These are phyloP conservation scores for Dynastes grantii DNA, from an alignment of 2,888 invertebrate genomes.

Conservation along the genomic window DNA sequence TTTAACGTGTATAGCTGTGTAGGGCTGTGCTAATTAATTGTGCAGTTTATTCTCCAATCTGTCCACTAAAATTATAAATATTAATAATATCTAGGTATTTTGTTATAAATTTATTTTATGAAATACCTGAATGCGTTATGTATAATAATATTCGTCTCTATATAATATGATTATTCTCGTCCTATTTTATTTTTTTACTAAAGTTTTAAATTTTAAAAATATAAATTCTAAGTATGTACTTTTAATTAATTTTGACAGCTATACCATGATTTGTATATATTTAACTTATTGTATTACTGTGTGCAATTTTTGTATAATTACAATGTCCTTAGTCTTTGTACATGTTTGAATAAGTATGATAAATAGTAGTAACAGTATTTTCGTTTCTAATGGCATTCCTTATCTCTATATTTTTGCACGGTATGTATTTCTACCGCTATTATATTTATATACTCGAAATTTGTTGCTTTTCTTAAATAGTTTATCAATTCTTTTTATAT, in stretches of 20 bases:
- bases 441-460: conserved; percentile 35
- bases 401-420: conserved; percentile 18
- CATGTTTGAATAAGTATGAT: conserved; percentile 38
- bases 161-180: not conserved
- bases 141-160: not conserved
- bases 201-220: not conserved
- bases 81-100: conserved; percentile 20
- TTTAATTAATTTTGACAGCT: conserved; percentile 40
- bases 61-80: conserved; percentile 23
- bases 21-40: conserved; percentile 40
- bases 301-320: conserved; percentile 42
- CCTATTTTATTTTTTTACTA: conserved; percentile 10
- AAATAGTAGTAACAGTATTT: conserved; percentile 37
- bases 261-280: conserved; percentile 39
- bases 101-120: not conserved
- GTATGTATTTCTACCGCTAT: conserved; percentile 20
- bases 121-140: conserved; percentile 5
- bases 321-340: conserved; percentile 26
- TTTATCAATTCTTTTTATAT: conserved; percentile 25
- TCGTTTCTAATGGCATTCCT: conserved; percentile 42
- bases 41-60: conserved; percentile 40
- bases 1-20: conserved; percentile 32
- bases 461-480: conserved; percentile 28
- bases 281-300: conserved; percentile 39
- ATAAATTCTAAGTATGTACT: conserved; percentile 1